A percentile compares a stretch with the other conserved stretches of the same genome.
These are phyloP conservation scores for Protodeltote pygarga DNA, from an alignment of 2,888 invertebrate genomes.

Conservation along the genomic window DNA sequence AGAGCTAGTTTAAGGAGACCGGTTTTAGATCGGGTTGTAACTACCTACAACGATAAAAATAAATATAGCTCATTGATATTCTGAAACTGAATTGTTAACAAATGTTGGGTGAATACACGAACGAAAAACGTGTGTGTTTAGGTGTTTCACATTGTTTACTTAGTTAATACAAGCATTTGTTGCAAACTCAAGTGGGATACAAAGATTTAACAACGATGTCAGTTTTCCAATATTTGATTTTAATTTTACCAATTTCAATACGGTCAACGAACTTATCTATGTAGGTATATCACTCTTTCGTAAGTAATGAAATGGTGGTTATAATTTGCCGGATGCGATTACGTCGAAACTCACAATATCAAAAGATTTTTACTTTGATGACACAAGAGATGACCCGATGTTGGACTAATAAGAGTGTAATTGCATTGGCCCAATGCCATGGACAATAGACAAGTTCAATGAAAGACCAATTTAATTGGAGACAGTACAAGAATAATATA, in stretches of 20 bases:
- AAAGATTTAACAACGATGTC: constrained; percentile 3
- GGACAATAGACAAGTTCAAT: constrained; percentile 5
- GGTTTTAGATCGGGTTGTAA: constrained; percentile 45
- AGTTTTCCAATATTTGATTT: background rate
- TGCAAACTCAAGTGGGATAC: constrained; percentile 3
- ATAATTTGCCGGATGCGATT: constrained; percentile 15
- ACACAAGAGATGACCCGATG: constrained; percentile 30
- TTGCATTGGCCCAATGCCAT: constrained; percentile 48
- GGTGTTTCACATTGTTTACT: constrained; percentile 36
- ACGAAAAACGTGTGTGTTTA: constrained; percentile 31
- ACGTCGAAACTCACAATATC: constrained; percentile 14
- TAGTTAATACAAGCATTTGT: constrained; percentile 19
- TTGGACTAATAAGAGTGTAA: constrained; percentile 35
- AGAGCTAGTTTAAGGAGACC: constrained; percentile 25
- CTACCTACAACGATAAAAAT: constrained; percentile 49
- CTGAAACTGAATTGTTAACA: constrained; percentile 49
- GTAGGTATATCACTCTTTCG: constrained; percentile 10
- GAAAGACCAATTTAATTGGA: too few relatives aligned
- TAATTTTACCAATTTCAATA: constrained; percentile 7
- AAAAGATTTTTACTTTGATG: constrained; percentile 33
- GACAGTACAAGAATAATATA: too few relatives aligned
- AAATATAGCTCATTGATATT: constrained; percentile 52
- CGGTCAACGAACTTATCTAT: constrained; percentile 12
- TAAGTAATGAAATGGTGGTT: constrained; percentile 16
- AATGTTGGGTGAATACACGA: constrained; percentile 16